A percentile compares a stretch with the other conserved stretches of the same genome.
Conservation (phyloP, 1,140 invertebrate species). For the Zaprionus taronus region DNA sequence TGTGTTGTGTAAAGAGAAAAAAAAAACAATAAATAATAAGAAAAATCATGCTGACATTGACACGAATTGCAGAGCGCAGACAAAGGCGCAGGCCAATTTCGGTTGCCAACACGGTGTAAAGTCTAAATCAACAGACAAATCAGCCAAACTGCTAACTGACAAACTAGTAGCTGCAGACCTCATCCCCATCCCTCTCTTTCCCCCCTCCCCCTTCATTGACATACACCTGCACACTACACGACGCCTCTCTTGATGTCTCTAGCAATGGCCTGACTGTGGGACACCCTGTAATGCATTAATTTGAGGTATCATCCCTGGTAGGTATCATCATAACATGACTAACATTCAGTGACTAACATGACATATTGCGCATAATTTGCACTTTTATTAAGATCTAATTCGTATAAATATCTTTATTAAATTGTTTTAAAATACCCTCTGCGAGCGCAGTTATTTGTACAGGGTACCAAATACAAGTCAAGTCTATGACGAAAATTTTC, state of each 20-base stretch:
- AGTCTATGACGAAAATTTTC: constrained; percentile 40
- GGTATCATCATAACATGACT: too few relatives aligned
- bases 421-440: not conserved
- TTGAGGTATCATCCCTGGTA: too few relatives aligned
- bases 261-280: not conserved
- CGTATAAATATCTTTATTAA: too few relatives aligned
- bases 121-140: constrained; percentile 54
- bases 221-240: not conserved
- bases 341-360: too few relatives aligned
- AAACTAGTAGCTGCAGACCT: constrained; percentile 18
- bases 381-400: too few relatives aligned
- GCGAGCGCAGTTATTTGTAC: not conserved
- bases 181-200: not conserved
- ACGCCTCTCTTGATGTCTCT: not conserved
- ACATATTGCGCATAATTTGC: too few relatives aligned
- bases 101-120: constrained; percentile 57
- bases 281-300: constrained; percentile 21
- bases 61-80: constrained; percentile 67
- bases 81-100: constrained; percentile 40
- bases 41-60: constrained; percentile 78
- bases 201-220: not conserved
- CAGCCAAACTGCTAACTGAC: constrained; percentile 30
- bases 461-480: constrained; percentile 1
- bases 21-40: constrained; percentile 36
- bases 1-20: constrained; percentile 10